A percentile compares a stretch with the other conserved stretches of the same genome.
phyloP scores from a whole-genome alignment of 2,888 invertebrate species.

The Apocheima hispidaria region DNA sequence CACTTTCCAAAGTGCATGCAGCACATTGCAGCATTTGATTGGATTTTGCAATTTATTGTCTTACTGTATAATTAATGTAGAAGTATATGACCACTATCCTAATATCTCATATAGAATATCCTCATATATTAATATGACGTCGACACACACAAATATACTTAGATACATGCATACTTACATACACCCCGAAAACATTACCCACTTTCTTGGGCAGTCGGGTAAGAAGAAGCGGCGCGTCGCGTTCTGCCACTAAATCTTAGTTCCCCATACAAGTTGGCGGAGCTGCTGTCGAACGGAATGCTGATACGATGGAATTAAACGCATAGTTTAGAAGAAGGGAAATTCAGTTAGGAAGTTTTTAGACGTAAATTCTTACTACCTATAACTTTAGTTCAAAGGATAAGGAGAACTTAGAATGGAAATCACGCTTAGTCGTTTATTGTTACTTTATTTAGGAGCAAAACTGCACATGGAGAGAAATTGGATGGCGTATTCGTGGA shows the following conservation, averaged over 20 bases:
- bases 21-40: background rate
- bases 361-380: background rate
- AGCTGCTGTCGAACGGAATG: constrained; percentile 10
- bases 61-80: background rate
- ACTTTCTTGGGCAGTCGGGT: background rate
- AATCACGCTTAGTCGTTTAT: background rate
- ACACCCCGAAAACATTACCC: too few relatives aligned
- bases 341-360: constrained; percentile 17
- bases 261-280: constrained; percentile 15
- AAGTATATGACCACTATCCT: background rate
- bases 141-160: too few relatives aligned
- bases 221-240: constrained; percentile 8
- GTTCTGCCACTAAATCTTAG: constrained; percentile 37
- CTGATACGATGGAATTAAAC: constrained; percentile 27
- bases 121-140: too few relatives aligned
- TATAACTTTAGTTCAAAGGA: background rate
- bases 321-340: constrained; percentile 26
- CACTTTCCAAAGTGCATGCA: constrained; percentile 3
- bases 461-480: too few relatives aligned
- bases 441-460: too few relatives aligned
- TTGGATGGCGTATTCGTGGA: too few relatives aligned
- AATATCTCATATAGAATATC: too few relatives aligned
- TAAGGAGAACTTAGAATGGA: background rate
- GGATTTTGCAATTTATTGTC: background rate
- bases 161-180: too few relatives aligned